Percentiles rank a stretch among this genome's conserved stretches.
These are phyloP conservation scores for Telmatherina bonti DNA, from an alignment of 2,797 vertebrate genomes.

Conservation along the genomic window DNA sequence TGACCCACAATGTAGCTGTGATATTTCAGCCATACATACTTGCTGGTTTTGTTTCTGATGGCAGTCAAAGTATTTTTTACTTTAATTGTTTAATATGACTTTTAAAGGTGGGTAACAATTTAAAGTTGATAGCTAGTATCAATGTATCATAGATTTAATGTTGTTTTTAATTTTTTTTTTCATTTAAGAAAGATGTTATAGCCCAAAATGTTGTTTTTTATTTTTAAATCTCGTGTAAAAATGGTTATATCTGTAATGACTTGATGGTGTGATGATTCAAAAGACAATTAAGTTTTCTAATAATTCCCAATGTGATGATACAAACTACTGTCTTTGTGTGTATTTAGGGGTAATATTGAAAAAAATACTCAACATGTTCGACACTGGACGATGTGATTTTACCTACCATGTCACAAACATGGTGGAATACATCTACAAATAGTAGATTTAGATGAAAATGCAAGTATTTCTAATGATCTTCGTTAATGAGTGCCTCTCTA, in stretches of 20 bases:
- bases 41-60: background rate
- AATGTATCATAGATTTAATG: background rate
- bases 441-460: conserved; percentile 1
- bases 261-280: background rate
- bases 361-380: background rate
- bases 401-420: background rate
- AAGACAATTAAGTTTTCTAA: background rate
- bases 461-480: background rate
- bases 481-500: conserved; percentile 11
- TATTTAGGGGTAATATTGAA: background rate
- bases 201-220: background rate
- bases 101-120: background rate
- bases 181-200: background rate
- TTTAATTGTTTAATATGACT: background rate
- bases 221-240: background rate
- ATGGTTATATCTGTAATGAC: background rate
- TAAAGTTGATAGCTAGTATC: background rate
- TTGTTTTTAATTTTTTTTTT: background rate
- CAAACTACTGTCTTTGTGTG: background rate
- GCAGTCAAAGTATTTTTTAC: background rate
- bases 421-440: background rate
- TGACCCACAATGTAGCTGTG: background rate
- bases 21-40: background rate
- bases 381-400: background rate
- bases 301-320: background rate